Base-by-base conservation (phyloP, 2,113 vertebrate genomes). In the Emydura subglobosa region DNA sequence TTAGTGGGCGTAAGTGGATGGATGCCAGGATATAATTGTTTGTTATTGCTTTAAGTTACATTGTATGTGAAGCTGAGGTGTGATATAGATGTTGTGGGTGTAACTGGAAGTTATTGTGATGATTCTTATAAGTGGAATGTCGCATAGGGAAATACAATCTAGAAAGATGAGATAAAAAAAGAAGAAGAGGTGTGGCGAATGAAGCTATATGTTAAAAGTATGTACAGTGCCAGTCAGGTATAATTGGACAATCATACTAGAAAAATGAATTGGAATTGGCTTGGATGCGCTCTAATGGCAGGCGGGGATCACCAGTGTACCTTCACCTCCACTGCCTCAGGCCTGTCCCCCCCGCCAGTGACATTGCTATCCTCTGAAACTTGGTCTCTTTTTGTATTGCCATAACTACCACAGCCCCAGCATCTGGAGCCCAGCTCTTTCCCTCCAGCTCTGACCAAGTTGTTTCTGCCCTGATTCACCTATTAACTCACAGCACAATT, bases 111-210 rank as follows among this genome's bases (percentile, higher is more conserved):
- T 47, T 57, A 88, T 57, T 10, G 42, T 88, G 61, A 27, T 68
- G 61, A n/a, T 34, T 86, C 57, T 94, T 50, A 54, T 87, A 82
- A 93, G 10, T 55, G 49, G n/a, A 24, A 54, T 88, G 79, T 24
- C 24, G 25, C 61, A 24, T 19, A 87, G 55, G 50, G 21, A 4
- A 85, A 3, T 50, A 85, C 96, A 89, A 83, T 86, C 57, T 65
- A 88, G 89, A 78, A 14, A 85, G 44, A 92, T 80, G 85, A 95
- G 65, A 91, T 51, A 74, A 86, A 89, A 91, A 90, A 55, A 44
- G 2, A 94, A 61, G 84, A 92, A 34, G 4, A 68, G 1, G 50
- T 42, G 79, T 31, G 65, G 53, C 92, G n/a, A 13, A 5, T 81
- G 57, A 96, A 92, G 44, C 2, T 74, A n/a, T 83, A 89, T 93